Conservation (phyloP, 2,113 vertebrate species). For the Eolophus roseicapilla region DNA sequence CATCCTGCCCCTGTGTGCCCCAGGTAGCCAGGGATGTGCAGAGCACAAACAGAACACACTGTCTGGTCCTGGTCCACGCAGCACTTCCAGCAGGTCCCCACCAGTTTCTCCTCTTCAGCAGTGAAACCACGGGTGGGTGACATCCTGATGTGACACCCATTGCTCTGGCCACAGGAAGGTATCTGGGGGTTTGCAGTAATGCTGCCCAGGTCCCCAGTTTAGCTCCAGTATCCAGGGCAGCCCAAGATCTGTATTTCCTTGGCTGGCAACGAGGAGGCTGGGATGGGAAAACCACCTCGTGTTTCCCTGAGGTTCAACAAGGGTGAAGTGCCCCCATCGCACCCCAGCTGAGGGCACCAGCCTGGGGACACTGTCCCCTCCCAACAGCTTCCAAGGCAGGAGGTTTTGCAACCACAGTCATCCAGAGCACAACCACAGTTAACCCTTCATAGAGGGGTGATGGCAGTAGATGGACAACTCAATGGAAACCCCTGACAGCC, state of each 20-base stretch:
- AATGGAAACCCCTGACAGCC: background rate
- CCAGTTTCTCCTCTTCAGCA: background rate
- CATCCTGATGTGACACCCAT: background rate
- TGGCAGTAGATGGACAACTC: background rate
- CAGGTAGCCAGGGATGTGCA: fast-evolving
- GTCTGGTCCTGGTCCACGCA: background rate
- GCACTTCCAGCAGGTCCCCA: background rate
- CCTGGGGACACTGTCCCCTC: background rate
- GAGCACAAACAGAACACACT: fast-evolving
- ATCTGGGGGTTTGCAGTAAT: background rate
- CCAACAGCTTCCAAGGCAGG: background rate
- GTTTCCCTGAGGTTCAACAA: background rate
- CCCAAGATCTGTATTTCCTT: background rate
- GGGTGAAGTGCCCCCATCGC: background rate
- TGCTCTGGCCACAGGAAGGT: fast-evolving
- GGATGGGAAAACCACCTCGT: background rate
- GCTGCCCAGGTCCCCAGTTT: background rate
- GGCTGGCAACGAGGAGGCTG: background rate
- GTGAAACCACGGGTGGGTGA: background rate
- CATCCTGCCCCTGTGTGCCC: background rate
- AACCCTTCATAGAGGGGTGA: background rate
- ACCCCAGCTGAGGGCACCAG: background rate
- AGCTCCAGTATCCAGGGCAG: background rate
- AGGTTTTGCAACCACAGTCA: background rate
- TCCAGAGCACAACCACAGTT: background rate